These are phyloP conservation scores for Atrichornis clamosus DNA, from an alignment of 2,113 vertebrate species.

Conservation along the genomic window DNA sequence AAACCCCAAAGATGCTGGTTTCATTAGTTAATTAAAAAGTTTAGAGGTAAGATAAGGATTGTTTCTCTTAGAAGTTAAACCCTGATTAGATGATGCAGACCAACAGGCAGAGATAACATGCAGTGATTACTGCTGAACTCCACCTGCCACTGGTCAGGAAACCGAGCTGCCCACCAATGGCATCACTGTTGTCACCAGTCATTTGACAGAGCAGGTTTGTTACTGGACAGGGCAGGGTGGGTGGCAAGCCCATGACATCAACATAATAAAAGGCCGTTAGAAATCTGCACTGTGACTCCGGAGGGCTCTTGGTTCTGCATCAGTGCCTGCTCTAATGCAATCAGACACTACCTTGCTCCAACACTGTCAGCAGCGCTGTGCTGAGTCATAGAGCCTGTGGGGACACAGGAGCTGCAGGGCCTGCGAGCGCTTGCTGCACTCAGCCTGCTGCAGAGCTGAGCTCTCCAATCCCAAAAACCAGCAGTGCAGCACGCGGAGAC, in stretches of 20 bases:
- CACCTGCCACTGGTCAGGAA: neutral
- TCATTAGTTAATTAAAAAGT: neutral
- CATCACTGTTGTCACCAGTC: slow-evolving; percentile 30
- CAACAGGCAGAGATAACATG: neutral
- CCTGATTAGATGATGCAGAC: neutral
- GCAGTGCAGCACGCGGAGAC: neutral
- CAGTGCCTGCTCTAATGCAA: neutral
- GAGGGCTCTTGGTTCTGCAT: neutral
- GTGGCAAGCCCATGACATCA: neutral
- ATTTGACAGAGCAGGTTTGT: neutral
- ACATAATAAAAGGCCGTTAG: neutral
- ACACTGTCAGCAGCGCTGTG: slow-evolving; percentile 27
- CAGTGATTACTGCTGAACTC: neutral
- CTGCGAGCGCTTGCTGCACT: neutral
- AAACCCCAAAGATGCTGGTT: neutral
- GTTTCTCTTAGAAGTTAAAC: neutral
- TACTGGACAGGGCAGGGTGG: neutral
- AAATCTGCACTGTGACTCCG: neutral
- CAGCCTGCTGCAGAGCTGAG: slow-evolving; percentile 5
- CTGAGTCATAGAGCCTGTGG: slow-evolving; percentile 60
- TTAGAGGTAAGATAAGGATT: neutral
- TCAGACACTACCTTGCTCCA: slow-evolving; percentile 1
- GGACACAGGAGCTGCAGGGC: slow-evolving; percentile 13
- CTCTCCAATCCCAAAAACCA: neutral
- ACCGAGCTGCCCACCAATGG: slow-evolving; percentile 16